Evolutionary conservation across 2,888 invertebrate species (phyloP), one percentile per base, ranked within the genome.

Genomic region (Hermodice carunculata): DNA sequence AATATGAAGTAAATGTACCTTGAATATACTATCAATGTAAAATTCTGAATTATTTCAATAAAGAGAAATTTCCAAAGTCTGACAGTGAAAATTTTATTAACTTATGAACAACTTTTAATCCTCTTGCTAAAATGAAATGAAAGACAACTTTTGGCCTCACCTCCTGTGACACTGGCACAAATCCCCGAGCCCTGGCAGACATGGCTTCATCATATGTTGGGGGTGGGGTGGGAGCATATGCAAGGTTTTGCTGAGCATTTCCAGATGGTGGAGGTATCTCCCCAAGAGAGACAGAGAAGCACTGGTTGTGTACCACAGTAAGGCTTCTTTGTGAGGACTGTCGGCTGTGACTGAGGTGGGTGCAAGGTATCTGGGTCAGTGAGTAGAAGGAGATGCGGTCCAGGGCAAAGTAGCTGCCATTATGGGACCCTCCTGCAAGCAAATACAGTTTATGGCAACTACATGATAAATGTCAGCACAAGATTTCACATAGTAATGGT

Each of bases 271-370:
- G 31, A 19, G 37, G 59, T 2, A 37, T 34, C 17, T 26, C 48
- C 5, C 32, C 2, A 34, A 54, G 28, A n/a, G 48, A 37, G 3
- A 59, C n/a, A 14, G 59, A 46, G 42, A 46, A 59, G 42, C 40
- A 32, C 37, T 59, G 59, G 37, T 59, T 59, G 49, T 59, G 59
- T 3, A 59, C 59, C 19, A 59, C 59, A 48, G 49, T 59, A 14
- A 59, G 34, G 14, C 40, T 48, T 6, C 26, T n/a, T 24, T 19
- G 22, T 14, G 44, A 44, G 44, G 44, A 44, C 6, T 44, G 34
- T 34, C 34, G 2, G 43, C 31, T 17, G 44, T 28, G 31, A 24
- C 57, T 24, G 8, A 43, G 46, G 31, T 1, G 19, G 17, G 31
- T 57, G 8, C 57, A 32, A n/a, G 32, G 42, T 22, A 57, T 32